Percentiles rank a stretch among this genome's conserved stretches.
Evolutionary conservation across 2,888 invertebrate species (phyloP).

Genomic region (Camponotus fellah): DNA sequence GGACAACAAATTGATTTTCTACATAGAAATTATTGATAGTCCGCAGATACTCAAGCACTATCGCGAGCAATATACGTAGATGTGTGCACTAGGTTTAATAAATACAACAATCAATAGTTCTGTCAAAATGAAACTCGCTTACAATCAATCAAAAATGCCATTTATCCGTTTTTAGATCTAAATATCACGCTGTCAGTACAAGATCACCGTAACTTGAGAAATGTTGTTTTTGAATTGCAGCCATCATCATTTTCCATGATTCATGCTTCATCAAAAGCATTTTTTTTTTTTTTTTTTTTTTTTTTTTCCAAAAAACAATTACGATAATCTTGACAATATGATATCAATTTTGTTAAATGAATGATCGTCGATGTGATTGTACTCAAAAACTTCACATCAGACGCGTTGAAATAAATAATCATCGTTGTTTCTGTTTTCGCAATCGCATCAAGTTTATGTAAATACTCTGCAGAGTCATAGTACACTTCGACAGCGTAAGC

Average conservation of each 20-base stretch:
- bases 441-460: not conserved
- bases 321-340: not conserved
- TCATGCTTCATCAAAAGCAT: not conserved
- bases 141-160: not conserved
- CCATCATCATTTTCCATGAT: not conserved
- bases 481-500: not conserved
- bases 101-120: not conserved
- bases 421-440: conserved; percentile 11
- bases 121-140: not conserved
- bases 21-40: no score
- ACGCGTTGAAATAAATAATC: conserved; percentile 28
- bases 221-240: not conserved
- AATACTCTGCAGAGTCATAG: not conserved
- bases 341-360: not conserved
- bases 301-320: not conserved
- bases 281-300: not conserved
- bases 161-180: not conserved
- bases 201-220: not conserved
- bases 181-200: not conserved
- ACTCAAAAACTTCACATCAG: not conserved
- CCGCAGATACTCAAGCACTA: no score
- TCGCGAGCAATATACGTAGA: not conserved
- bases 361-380: not conserved
- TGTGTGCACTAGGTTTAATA: not conserved
- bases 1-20: not conserved